These are phyloP conservation scores for Meganola albula DNA, from an alignment of 2,888 invertebrate species.

Conservation along the genomic window DNA sequence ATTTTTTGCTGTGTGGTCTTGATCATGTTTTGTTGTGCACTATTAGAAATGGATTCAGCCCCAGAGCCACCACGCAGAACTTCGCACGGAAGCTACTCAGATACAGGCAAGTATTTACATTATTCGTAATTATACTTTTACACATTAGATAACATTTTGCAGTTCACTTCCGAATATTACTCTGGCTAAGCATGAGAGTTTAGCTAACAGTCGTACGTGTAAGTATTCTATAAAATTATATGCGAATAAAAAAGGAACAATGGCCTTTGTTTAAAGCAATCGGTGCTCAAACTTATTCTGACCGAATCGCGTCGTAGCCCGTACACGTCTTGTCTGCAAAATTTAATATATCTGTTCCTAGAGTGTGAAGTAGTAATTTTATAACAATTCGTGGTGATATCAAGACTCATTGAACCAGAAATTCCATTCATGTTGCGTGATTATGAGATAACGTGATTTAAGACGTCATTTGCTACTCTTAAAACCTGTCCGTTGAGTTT, in stretches of 20 bases:
- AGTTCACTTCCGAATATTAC: constrained; percentile 39
- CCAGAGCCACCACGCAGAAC: constrained; percentile 82
- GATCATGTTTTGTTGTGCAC: constrained; percentile 57
- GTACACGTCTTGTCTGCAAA: constrained; percentile 34
- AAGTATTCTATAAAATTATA: constrained; percentile 35
- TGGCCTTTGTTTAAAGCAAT: constrained; percentile 66
- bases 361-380: too few species aligned
- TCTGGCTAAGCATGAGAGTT: constrained; percentile 35
- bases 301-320: constrained; percentile 40
- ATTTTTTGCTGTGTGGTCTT: constrained; percentile 42
- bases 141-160: constrained; percentile 36
- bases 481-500: constrained; percentile 65
- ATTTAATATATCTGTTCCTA: background rate
- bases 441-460: constrained; percentile 55
- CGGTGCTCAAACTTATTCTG: constrained; percentile 52
- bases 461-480: constrained; percentile 48
- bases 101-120: constrained; percentile 72
- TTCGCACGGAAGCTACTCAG: constrained; percentile 72
- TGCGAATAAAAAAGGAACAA: constrained; percentile 68
- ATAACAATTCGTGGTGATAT: too few species aligned
- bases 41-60: constrained; percentile 79
- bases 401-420: constrained; percentile 13
- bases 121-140: constrained; percentile 21
- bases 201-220: constrained; percentile 34
- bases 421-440: constrained; percentile 29